phyloP scores from a whole-genome alignment of 2,113 vertebrate genomes.

The Delphinus delphis region DNA sequence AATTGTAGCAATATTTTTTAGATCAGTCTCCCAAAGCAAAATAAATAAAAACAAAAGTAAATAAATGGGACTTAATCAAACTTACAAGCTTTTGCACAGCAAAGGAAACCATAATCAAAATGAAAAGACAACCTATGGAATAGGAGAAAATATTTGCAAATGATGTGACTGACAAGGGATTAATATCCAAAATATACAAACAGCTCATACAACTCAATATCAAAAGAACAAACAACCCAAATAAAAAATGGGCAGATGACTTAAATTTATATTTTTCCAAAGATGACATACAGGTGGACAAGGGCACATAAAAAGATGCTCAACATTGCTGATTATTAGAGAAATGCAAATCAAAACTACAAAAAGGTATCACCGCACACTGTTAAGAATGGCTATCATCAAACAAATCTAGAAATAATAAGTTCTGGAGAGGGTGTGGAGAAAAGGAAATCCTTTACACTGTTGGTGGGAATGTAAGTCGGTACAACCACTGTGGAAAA shows the following conservation, averaged over 20 bases:
- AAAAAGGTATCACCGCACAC: background rate
- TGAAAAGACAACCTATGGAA: background rate
- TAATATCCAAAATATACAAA: background rate
- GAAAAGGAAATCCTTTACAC: background rate
- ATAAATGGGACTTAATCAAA: background rate
- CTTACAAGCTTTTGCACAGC: background rate
- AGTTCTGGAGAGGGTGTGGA: background rate
- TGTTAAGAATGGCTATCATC: background rate
- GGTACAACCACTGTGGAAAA: no score
- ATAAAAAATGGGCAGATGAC: no score
- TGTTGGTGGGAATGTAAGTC: no score
- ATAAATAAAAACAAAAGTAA: background rate
- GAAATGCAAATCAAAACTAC: background rate
- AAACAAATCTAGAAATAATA: background rate
- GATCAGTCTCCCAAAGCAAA: background rate
- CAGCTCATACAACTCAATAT: no score
- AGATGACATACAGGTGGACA: background rate
- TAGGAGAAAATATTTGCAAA: background rate
- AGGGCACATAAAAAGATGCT: background rate
- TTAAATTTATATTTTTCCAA: no score
- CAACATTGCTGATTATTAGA: background rate
- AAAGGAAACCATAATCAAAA: background rate
- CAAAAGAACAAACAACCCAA: no score
- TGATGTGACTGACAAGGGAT: background rate
- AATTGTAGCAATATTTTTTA: background rate